phyloP scores from a whole-genome alignment of 2,888 invertebrate genomes.

The Zhengitettix transpicula region DNA sequence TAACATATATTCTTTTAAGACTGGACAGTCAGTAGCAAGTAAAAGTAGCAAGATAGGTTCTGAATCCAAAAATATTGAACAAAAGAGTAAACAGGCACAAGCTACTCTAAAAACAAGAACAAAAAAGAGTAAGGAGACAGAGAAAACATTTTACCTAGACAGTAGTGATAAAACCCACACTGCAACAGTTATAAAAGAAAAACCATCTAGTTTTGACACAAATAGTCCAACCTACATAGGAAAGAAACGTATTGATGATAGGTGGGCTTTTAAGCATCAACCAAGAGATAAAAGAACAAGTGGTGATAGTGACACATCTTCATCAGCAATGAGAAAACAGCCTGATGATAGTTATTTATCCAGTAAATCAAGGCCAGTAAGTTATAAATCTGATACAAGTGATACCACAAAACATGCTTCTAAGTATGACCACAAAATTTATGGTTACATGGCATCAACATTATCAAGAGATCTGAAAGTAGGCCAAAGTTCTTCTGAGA shows the following conservation, averaged over 20 bases:
- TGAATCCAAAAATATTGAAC: no score
- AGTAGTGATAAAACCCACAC: no score
- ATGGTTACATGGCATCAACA: conserved; percentile 42
- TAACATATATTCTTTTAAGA: no score
- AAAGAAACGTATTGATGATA: conserved; percentile 8
- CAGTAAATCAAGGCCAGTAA: neutral
- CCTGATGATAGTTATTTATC: neutral
- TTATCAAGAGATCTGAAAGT: conserved; percentile 37
- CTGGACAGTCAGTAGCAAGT: no score
- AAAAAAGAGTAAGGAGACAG: no score
- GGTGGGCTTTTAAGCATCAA: conserved; percentile 2
- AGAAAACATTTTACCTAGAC: no score
- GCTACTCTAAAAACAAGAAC: no score
- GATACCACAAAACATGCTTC: neutral
- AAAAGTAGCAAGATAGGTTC: no score
- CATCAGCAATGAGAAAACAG: neutral
- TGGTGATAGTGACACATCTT: neutral
- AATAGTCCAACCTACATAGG: neutral
- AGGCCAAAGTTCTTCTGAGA: conserved; percentile 18
- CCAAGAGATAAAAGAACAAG: neutral
- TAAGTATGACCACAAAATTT: neutral
- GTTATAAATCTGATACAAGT: neutral
- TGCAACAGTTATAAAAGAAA: no score
- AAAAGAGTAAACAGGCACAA: no score
- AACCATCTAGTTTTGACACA: neutral